These are phyloP conservation scores for Heloderma charlesbogerti DNA, from an alignment of 2,113 vertebrate genomes.

Conservation along the genomic window DNA sequence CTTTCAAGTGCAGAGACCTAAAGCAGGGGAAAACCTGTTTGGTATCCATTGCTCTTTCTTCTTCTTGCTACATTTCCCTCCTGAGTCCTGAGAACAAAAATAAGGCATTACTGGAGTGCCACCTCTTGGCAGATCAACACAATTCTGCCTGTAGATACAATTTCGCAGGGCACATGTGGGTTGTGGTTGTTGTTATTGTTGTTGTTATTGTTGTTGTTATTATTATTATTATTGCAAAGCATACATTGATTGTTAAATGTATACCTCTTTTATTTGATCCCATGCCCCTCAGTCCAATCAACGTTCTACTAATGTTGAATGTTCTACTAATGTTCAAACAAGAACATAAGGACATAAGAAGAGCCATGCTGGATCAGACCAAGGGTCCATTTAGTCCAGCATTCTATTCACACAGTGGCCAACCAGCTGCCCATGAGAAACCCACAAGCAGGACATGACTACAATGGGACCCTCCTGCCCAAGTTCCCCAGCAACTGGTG, in stretches of 20 bases:
- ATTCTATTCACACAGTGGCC: too few relatives aligned
- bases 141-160: not conserved
- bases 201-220: not conserved
- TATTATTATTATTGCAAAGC: not conserved
- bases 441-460: too few relatives aligned
- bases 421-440: too few relatives aligned
- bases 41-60: slow-evolving; percentile 47
- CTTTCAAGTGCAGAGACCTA: slow-evolving; percentile 69
- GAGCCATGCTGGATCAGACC: too few relatives aligned
- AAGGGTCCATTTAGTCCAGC: too few relatives aligned
- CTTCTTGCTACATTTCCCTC: slow-evolving; percentile 47
- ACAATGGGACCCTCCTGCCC: too few relatives aligned
- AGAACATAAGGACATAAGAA: too few relatives aligned
- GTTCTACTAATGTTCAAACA: too few relatives aligned
- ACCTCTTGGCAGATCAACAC: slow-evolving; percentile 70
- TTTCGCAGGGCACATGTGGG: not conserved
- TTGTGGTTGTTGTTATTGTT: too few relatives aligned
- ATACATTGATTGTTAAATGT: not conserved
- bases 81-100: not conserved
- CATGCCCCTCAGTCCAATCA: not conserved
- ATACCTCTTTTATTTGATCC: not conserved
- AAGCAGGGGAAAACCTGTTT: slow-evolving; percentile 45
- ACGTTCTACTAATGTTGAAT: not conserved
- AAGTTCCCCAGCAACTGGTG: too few relatives aligned
- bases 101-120: slow-evolving; percentile 58